Base-by-base conservation (phyloP, 2,888 invertebrate genomes). In the Apotomis capreana region DNA sequence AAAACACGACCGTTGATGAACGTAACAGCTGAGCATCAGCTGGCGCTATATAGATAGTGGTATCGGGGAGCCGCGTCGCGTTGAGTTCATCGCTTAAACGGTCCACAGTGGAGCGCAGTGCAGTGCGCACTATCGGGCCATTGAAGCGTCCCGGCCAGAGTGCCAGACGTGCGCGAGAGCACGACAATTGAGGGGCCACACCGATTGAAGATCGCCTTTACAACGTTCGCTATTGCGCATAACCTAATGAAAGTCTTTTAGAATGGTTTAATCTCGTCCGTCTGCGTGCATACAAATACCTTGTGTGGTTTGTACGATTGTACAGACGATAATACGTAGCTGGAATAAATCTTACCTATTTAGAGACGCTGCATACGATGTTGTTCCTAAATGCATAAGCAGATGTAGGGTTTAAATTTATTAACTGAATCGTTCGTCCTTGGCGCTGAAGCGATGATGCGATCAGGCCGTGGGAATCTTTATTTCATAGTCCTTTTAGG, bases 11-110 rank as follows among this genome's bases (percentile, higher is more conserved):
- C 75, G 78, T 77, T 88, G 87, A 91, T 88, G 90, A 88, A 82
- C 77, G 80, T 80, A 90, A 88, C 90, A 90, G 89, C 88, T 89
- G 88, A 87, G 82, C 76, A 80, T 87, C 87, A 87, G 88, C 85
- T 87, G 86, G 80, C 75, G 78, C 75, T 78, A 63, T 63, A 62
- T 46, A 68, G 62, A 72, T 68, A 58, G 58, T 52, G 36, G 62
- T 37, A 37, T 62, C 57, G 65, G 58, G 49, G 13, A 12, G 71
- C 62, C 62, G 85, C 83, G 82, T 80, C 80, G 77, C 78, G 80
- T 83, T 89, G 88, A 89, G 87, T 86, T 89, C 88, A 89, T 89
- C 89, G 87, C 86, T 81, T 82, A 86, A 89, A 86, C 85, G 81
- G 83, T 82, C 77, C 78, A 70, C 73, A 55, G 71, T 63, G 61